These are phyloP conservation scores for Mycteria americana DNA, from an alignment of 2,797 vertebrate genomes.

Conservation along the genomic window DNA sequence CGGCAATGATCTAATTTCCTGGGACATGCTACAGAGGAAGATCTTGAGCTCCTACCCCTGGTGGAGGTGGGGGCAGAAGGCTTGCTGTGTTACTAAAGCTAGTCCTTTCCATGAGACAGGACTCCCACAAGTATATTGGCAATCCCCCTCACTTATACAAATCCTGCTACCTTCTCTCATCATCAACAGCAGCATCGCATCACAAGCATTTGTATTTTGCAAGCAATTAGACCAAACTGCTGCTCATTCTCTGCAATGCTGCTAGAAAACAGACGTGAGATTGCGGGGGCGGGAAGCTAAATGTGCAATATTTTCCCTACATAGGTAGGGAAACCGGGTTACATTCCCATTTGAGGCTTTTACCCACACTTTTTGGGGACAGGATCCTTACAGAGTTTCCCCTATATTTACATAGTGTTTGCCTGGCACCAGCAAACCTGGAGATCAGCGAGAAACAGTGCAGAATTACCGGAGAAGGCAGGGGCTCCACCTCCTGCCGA, in stretches of 20 bases:
- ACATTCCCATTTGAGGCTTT: neutral
- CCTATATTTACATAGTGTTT: neutral
- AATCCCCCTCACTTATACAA: neutral
- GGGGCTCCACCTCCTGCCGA: fast-evolving
- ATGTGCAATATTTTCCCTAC: neutral
- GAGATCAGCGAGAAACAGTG: neutral
- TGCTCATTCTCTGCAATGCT: neutral
- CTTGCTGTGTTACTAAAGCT: neutral
- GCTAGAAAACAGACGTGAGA: neutral
- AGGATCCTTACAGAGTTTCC: neutral
- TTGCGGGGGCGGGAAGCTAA: neutral
- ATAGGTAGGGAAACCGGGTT: neutral
- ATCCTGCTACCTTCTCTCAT: neutral
- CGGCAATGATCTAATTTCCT: neutral
- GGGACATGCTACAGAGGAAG: neutral
- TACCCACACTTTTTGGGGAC: neutral
- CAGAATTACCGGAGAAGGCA: neutral
- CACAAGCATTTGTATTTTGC: neutral
- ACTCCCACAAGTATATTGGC: neutral
- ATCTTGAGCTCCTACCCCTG: neutral
- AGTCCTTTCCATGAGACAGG: neutral
- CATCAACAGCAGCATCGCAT: neutral
- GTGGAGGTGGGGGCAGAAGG: neutral
- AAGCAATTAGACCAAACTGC: neutral
- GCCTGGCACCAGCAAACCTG: neutral